Evolutionary conservation across 2,797 vertebrate species (phyloP), one percentile per base, ranked within the genome.

Genomic region (Phataginus tetradactyla): DNA sequence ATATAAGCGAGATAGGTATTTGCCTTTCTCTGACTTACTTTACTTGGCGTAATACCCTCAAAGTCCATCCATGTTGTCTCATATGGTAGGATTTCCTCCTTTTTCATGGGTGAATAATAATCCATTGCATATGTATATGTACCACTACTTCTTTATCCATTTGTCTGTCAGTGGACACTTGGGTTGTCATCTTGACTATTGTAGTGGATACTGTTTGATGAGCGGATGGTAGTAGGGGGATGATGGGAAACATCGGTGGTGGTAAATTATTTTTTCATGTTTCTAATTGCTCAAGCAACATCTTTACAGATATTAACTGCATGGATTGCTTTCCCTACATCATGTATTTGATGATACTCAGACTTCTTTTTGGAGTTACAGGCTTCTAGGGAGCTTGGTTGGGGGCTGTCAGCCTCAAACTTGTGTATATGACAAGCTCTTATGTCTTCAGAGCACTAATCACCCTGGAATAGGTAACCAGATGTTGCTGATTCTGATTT

Each of bases 401-500:
- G 1, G 53, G 90, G n/a, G 80, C 42, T 84, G 14, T 77, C 29
- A 89, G 39, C 27, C 68, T 96, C 72, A 45, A 63, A 95, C 59
- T 37, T 84, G 29, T 34, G 3, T 61, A 66, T 66, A 34, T 61
- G 42, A 90, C 23, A 89, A 80, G 23, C 4, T 77, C 21, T 92
- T 92, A 75, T 32, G 23, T 87, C 90, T 96, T 96, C 59, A 87
- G 78, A 93, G 23, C 84, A 66, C 89, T 95, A 83, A 91, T 85
- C 69, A 81, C 42, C 25, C 45, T 84, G 81, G 39, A 34, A 95
- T 80, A 96, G 63, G 32, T 77, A 96, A 57, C 32, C 91, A 96
- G 93, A 95, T 96, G 85, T 63, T 94, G 66, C 51, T 57, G 57
- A 84, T 75, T 90, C 78, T 83, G 51, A 72, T 95, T 93, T 96